Base-by-base conservation (phyloP, 2,888 invertebrate genomes). In the Tridacna crocea region DNA sequence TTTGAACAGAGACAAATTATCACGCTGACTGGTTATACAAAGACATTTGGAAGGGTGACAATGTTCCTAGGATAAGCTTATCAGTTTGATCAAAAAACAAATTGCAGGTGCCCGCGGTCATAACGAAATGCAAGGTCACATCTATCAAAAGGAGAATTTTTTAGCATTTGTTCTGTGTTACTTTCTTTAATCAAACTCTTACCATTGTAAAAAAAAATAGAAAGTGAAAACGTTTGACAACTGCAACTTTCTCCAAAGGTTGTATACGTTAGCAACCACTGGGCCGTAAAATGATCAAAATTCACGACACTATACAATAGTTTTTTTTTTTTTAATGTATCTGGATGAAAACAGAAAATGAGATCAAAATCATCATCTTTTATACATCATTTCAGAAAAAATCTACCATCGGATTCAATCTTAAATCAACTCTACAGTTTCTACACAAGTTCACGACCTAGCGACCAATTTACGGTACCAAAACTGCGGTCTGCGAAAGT, bases 221-320 rank as follows among this genome's bases (percentile, higher is more conserved):
- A 70, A 70, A 70, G 51, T 70, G n/a, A 51, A 70, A 70, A 47
- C 51, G 70, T 66, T 66, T 15, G 70, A 47, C 48, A 70, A 27
- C 58, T 36, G 36, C 36, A 26, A 60, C 73, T 73, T 73, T 58
- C 60, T n/a, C 61, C 60, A 24, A 22, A 24, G 61, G 17, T 76
- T 76, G 76, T 76, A 61, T 74, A 66, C 55, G 66, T 76, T 76
- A 76, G 76, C 74, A 74, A 74, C 74, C 74, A 74, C 70, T 63
- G 36, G 74, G 47, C 74, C 60, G 74, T 46, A 74, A 74, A 60
- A 36, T 47, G 63, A 22, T 8, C 19, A 24, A 24, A 46, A 15
- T 26, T 70, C 24, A 47, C 70, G 70, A 70, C 70, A 70, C 36
- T 36, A 36, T 8, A 36, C 3, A 4, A 4, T 8, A 36, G 36